Percentiles rank a stretch among this genome's conserved stretches.
phyloP scores from a whole-genome alignment of 2,888 invertebrate genomes.

The Drosophila nr. fundita region DNA sequence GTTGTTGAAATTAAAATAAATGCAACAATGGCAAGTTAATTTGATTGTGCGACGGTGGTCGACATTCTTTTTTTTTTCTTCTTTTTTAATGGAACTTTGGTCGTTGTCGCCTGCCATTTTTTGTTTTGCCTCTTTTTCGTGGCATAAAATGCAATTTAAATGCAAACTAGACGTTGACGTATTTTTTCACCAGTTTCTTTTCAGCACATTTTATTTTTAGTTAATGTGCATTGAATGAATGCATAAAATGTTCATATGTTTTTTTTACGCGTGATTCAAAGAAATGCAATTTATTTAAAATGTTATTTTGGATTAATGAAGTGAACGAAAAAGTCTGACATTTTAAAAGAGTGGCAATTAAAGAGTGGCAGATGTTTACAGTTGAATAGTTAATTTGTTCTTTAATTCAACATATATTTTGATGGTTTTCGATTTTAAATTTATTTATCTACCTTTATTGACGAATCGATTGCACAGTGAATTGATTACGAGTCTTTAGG shows the following conservation, averaged over 20 bases:
- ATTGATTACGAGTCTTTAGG: background rate
- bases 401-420: background rate
- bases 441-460: background rate
- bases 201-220: constrained; percentile 31
- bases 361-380: background rate
- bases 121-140: constrained; percentile 6
- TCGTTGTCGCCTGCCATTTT: constrained; percentile 37
- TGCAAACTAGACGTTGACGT: constrained; percentile 58
- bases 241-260: constrained; percentile 17
- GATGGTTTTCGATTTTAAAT: background rate
- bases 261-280: constrained; percentile 4
- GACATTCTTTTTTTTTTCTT: constrained; percentile 33
- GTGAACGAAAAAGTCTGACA: background rate
- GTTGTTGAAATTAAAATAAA: constrained; percentile 76
- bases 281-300: constrained; percentile 35
- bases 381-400: background rate
- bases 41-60: constrained; percentile 56
- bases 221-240: constrained; percentile 22
- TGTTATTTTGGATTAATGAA: constrained; percentile 26
- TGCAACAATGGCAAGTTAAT: constrained; percentile 76
- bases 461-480: too few relatives aligned
- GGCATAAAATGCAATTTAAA: constrained; percentile 71
- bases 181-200: constrained; percentile 4
- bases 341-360: background rate
- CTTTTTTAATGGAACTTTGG: constrained; percentile 46